Conservation (phyloP, 2,113 vertebrate genomes). For the Psilopsiagon aymara region DNA sequence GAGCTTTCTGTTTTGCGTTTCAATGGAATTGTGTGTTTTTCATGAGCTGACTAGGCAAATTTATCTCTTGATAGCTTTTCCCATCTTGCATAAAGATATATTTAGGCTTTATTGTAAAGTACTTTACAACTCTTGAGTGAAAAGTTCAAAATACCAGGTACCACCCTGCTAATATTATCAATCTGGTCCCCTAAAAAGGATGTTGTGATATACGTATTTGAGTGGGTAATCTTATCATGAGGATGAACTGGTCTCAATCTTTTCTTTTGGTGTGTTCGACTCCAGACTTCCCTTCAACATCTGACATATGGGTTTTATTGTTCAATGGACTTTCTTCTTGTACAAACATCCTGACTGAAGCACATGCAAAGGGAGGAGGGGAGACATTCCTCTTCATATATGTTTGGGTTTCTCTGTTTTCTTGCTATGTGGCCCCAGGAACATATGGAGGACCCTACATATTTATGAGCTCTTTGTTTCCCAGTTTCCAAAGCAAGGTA, state of each 20-base stretch:
- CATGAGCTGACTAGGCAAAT: neutral
- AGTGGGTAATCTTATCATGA: neutral
- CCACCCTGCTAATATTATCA: neutral
- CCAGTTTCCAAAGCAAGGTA: neutral
- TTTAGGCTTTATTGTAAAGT: neutral
- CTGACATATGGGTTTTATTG: constrained; percentile 38
- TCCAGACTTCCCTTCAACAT: neutral
- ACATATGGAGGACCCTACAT: neutral
- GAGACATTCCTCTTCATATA: neutral
- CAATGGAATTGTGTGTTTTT: neutral
- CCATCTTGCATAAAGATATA: neutral
- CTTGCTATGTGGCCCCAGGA: constrained; percentile 31
- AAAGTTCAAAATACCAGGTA: neutral
- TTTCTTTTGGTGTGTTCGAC: neutral
- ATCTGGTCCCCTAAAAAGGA: neutral
- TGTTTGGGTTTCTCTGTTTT: neutral
- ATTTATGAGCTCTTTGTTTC: neutral
- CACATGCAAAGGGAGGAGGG: neutral
- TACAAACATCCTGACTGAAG: constrained; percentile 16
- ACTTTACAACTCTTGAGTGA: neutral
- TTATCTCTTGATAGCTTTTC: neutral
- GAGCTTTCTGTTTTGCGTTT: neutral
- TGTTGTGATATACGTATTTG: neutral
- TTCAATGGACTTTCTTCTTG: constrained; percentile 32
- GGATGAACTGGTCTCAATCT: neutral